These are phyloP conservation scores for Sardinella longiceps DNA, from an alignment of 2,797 vertebrate species.

Conservation along the genomic window DNA sequence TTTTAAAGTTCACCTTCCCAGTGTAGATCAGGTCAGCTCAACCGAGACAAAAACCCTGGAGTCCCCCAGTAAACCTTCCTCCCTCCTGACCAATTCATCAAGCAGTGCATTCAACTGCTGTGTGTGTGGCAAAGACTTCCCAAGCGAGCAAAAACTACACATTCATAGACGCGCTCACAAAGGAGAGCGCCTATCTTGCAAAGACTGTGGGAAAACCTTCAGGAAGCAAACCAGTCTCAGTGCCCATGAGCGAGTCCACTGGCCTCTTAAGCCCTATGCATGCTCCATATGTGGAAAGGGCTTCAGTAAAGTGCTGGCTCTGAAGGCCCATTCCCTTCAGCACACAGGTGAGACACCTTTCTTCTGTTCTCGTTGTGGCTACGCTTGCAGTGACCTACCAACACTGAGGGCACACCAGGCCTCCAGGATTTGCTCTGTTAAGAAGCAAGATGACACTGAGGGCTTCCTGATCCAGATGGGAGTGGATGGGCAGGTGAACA, in stretches of 20 bases:
- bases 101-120: constrained; percentile 33
- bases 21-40: background rate
- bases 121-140: constrained; percentile 47
- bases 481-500: constrained; percentile 40
- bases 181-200: constrained; percentile 37
- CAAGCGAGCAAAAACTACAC: constrained; percentile 24
- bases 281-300: constrained; percentile 58
- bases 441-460: constrained; percentile 27
- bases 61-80: background rate
- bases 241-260: constrained; percentile 54
- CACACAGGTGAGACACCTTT: constrained; percentile 55
- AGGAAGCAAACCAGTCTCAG: constrained; percentile 34
- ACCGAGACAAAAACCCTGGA: background rate
- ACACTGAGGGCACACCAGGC: constrained; percentile 47
- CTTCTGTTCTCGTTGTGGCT: constrained; percentile 48
- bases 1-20: constrained; percentile 53
- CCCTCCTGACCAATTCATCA: background rate
- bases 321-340: constrained; percentile 51
- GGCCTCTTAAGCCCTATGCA: constrained; percentile 59
- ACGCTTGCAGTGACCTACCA: constrained; percentile 46
- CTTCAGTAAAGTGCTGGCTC: constrained; percentile 43
- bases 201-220: constrained; percentile 52
- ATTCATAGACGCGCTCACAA: constrained; percentile 40
- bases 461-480: constrained; percentile 48
- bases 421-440: constrained; percentile 42